Evolutionary conservation across 2,797 vertebrate species (phyloP), one percentile per base, ranked within the genome.

Genomic region (Remorina albescens): DNA sequence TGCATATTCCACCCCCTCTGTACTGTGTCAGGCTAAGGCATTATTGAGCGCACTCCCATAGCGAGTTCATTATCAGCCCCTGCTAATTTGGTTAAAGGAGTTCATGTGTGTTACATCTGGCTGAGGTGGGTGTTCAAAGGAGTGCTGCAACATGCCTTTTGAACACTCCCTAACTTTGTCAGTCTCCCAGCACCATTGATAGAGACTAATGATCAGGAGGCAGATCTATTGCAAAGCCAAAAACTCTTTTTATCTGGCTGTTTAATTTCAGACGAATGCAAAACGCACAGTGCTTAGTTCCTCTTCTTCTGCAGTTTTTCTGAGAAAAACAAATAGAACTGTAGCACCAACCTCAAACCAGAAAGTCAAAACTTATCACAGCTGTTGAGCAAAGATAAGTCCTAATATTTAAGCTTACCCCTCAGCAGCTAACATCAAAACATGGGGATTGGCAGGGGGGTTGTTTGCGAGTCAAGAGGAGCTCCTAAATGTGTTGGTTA

Each of bases 51-150:
- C 82, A 66, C 84, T 88, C 85, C 82, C 87, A 81, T 41, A 4
- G 90, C 36, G 87, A 80, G 85, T 92, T 93, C 76, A 90, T 93
- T 91, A 93, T 89, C 86, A 78, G 78, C 76, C 76, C 64, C 69
- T 82, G 79, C 88, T 94, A 93, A 94, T 93, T 92, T 85, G 90
- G 90, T 91, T 91, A 90, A 93, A 87, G 83, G 71, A 91, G 88
- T 88, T 85, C 87, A 88, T 90, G 87, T 86, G 87, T 76, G 85
- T 84, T 87, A 62, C 82, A 81, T 90, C 88, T 87, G 85, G 81
- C 84, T 89, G 86, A 91, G 90, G 88, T 67, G 86, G 78, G 71
- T 86, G 88, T 91, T 92, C 89, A 93, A 90, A 91, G 87, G 83
- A 82, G 82, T 85, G 78, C 77, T 66, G 82, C 76, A 57, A 56